Conservation (phyloP, 2,113 vertebrate genomes). For the Myiozetetes cayanensis region DNA sequence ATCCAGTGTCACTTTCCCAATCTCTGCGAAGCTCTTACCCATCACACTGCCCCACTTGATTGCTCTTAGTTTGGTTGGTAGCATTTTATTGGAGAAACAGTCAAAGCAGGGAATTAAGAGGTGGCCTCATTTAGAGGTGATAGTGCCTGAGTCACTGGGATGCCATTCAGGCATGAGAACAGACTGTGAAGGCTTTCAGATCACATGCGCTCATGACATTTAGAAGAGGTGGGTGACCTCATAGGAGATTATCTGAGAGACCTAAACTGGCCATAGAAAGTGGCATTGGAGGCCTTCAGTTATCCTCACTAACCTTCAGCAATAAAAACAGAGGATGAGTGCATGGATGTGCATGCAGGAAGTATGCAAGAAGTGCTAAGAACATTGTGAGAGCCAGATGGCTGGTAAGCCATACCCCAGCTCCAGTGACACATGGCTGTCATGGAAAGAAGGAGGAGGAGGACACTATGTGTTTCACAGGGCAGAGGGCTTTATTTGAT, state of each 20-base stretch:
- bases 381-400: not conserved
- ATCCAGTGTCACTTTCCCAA: not conserved
- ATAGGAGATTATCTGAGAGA: constrained; percentile 69
- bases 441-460: not conserved
- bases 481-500: not conserved
- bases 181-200: constrained; percentile 59
- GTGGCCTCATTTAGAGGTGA: not conserved
- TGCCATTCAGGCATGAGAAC: constrained; percentile 53
- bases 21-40: not conserved
- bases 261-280: constrained; percentile 34
- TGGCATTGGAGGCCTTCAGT: constrained; percentile 35
- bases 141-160: constrained; percentile 72
- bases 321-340: constrained; percentile 72
- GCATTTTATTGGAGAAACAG: not conserved
- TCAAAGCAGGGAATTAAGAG: constrained; percentile 42
- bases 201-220: constrained; percentile 81
- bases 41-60: accelerated
- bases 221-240: constrained; percentile 71
- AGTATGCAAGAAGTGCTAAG: not conserved
- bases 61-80: not conserved
- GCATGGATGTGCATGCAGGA: constrained; percentile 32
- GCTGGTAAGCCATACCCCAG: not conserved
- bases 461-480: not conserved
- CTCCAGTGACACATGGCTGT: not conserved
- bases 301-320: constrained; percentile 65